Conservation (phyloP, 2,113 vertebrate species). For the Sakesphorus luctuosus region DNA sequence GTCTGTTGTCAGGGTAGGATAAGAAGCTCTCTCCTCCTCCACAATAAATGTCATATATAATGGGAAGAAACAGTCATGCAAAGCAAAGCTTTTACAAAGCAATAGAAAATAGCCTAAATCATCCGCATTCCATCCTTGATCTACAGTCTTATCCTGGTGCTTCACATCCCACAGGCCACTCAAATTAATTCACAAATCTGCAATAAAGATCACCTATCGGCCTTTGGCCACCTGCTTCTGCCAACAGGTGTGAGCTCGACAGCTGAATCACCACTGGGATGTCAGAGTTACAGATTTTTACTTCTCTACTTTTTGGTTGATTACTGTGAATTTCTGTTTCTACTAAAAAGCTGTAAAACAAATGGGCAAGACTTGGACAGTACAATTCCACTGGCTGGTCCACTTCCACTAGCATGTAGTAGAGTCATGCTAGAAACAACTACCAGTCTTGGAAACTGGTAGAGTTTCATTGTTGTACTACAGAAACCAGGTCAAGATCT, state of each 20-base stretch:
- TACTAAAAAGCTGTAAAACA: background rate
- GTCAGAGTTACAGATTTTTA: background rate
- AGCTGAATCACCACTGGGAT: background rate
- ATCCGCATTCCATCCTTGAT: background rate
- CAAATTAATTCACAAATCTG: background rate
- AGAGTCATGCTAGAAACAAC: background rate
- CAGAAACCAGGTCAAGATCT: background rate
- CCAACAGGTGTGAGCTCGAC: background rate
- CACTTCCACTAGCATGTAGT: background rate
- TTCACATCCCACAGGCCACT: background rate
- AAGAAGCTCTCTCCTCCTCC: constrained; percentile 25
- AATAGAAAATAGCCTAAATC: background rate
- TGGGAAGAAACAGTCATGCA: constrained; percentile 2
- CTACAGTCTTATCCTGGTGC: background rate
- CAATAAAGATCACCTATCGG: background rate
- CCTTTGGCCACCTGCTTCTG: background rate
- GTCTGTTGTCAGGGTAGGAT: background rate
- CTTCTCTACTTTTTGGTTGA: background rate
- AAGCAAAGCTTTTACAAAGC: constrained; percentile 24
- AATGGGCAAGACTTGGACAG: background rate
- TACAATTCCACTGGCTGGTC: background rate
- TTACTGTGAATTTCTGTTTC: background rate
- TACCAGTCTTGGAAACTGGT: background rate
- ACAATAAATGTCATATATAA: constrained; percentile 23
- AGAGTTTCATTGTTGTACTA: background rate